Conservation (phyloP, 2,888 invertebrate species). For the Erannis defoliaria region DNA sequence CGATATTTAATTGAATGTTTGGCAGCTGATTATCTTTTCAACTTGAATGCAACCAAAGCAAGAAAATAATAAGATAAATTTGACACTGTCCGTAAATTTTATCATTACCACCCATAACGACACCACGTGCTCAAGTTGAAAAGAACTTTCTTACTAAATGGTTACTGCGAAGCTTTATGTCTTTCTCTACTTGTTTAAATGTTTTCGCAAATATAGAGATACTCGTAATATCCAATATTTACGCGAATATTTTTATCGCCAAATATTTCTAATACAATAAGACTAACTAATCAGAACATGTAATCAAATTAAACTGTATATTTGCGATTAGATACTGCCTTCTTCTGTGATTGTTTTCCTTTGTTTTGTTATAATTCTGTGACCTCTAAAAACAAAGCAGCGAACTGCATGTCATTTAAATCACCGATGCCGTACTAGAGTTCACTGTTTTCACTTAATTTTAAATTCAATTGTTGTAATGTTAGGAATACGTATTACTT, state of each 20-base stretch:
- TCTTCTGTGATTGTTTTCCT: constrained; percentile 38
- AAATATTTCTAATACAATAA: background rate
- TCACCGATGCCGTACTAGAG: constrained; percentile 3
- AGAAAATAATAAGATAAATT: constrained; percentile 42
- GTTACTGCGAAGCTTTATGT: constrained; percentile 57
- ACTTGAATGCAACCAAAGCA: constrained; percentile 65
- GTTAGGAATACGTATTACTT: background rate
- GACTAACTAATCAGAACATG: background rate
- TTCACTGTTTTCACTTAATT: constrained; percentile 5
- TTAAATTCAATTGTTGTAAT: background rate
- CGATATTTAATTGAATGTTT: constrained; percentile 63
- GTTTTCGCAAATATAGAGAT: constrained; percentile 43
- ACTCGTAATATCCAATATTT: no score
- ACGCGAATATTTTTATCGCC: no score
- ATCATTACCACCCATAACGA: constrained; percentile 49
- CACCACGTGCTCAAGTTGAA: constrained; percentile 72
- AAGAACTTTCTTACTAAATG: constrained; percentile 58
- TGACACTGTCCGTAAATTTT: constrained; percentile 48
- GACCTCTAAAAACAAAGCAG: constrained; percentile 4
- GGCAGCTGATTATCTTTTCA: constrained; percentile 74
- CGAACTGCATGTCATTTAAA: constrained; percentile 20
- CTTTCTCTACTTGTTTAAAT: constrained; percentile 36
- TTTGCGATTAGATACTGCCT: constrained; percentile 36
- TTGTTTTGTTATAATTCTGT: constrained; percentile 10
- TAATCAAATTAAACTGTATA: constrained; percentile 28